These are phyloP conservation scores for Mastigias papua DNA, from an alignment of 30 jellyfish, hydroid and myxozoan genomes.

Conservation along the genomic window DNA sequence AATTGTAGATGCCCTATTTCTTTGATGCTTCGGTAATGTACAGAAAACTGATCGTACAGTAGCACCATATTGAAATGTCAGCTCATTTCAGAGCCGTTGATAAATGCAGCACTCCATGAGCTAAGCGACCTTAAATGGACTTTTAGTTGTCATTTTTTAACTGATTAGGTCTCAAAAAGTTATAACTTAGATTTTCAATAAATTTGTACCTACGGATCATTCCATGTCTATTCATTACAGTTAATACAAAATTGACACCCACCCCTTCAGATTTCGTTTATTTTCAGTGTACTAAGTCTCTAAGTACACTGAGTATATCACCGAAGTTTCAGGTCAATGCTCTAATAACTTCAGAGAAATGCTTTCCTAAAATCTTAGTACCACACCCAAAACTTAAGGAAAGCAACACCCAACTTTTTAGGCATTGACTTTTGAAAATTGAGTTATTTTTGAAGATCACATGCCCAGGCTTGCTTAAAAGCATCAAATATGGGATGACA, in stretches of 20 bases:
- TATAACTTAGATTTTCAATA: too few species aligned
- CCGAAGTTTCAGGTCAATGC: background rate
- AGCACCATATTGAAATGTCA: too few species aligned
- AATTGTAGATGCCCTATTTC: too few species aligned
- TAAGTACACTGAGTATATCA: background rate
- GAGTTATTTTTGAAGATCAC: background rate
- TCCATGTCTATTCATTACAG: background rate
- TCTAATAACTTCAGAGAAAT: background rate
- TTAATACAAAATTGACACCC: background rate
- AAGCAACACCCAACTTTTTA: background rate
- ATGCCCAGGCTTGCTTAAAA: background rate
- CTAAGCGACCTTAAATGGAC: too few species aligned
- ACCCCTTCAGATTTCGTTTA: background rate
- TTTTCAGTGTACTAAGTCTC: background rate
- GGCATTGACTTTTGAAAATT: background rate
- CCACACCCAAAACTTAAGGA: background rate
- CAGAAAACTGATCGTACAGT: too few species aligned
- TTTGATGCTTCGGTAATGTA: too few species aligned
- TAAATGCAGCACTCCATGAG: too few species aligned
- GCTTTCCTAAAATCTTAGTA: too few species aligned
- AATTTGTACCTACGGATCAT: too few species aligned
- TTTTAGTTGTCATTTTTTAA: too few species aligned
- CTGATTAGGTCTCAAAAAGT: too few species aligned
- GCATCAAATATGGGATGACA: background rate
- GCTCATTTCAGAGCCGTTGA: too few species aligned